Evolutionary conservation across 2,113 vertebrate species (phyloP), one percentile per base, ranked within the genome.

Genomic region (Lepus europaeus): DNA sequence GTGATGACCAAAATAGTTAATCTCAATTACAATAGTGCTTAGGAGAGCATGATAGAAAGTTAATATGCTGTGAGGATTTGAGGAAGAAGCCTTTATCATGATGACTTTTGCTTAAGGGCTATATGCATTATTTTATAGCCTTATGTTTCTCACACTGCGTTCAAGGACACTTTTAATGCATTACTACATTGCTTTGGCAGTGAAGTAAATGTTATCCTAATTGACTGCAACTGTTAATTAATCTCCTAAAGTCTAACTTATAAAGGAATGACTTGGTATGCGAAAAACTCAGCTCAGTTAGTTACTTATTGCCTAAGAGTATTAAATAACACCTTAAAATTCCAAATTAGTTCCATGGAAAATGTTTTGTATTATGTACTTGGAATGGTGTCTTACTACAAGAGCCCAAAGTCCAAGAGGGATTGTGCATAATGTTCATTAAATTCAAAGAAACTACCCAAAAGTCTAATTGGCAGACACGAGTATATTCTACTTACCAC

Each of bases 151-250:
- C 17, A 92, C 29, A 59, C 0, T 56, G 16, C 53, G 82, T 90
- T 78, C 63, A 90, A 90, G 33, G 39, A 29, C 12, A 63, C 36
- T 9, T 2, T 90, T 87, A 87, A 87, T 90, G 9, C 12, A 87
- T 90, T 64, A 59, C 25, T 31, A 83, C 12, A 63, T 70, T 77
- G 36, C n/a, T 77, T 77, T 23, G 27, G 69, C 23, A 87, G 59
- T 51, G 77, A 82, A 36, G 64, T 70, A 56, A 93, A 86, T 80
- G 29, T 51, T 80, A 70, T 92, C 64, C 13, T 86, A 92, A 83
- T 78, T 33, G 14, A 6, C 11, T 86, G 83, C 92, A 87, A 72
- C 8, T 56, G 4, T 56, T 80, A 17, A 93, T 85, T 73, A 66
- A 76, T 76, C 27, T 89, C 27, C 27, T 72, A 27, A 88, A 70